These are phyloP conservation scores for Tribolium madens DNA, from an alignment of 1,140 invertebrate species.

Conservation along the genomic window DNA sequence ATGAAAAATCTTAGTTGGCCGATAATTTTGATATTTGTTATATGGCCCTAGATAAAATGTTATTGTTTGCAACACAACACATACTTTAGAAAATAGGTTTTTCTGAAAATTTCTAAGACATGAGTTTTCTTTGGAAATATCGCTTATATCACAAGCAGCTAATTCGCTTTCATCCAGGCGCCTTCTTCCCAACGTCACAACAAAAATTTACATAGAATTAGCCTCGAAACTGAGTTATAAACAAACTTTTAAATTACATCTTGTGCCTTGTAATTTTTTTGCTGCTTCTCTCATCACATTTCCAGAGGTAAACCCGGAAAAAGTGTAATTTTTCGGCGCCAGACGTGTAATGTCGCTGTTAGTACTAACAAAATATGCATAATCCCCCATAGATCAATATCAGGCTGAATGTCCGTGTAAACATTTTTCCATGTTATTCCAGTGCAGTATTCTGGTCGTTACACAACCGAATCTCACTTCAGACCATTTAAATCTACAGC, in stretches of 20 bases:
- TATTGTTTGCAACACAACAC: too few species aligned
- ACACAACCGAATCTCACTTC: constrained; percentile 36
- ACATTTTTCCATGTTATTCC: constrained; percentile 28
- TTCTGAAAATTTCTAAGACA: too few species aligned
- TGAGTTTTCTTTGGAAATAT: too few species aligned
- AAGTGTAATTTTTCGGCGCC: too few species aligned
- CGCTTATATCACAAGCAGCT: too few species aligned
- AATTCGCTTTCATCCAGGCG: too few species aligned
- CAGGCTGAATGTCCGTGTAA: constrained; percentile 11
- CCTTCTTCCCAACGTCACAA: background rate
- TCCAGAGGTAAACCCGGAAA: too few species aligned
- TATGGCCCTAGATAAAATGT: too few species aligned
- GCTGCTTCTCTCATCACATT: too few species aligned
- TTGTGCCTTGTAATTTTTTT: background rate
- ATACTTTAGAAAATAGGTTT: too few species aligned
- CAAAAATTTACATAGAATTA: background rate
- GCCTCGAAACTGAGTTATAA: background rate
- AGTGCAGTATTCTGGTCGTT: constrained; percentile 2
- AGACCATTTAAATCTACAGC: constrained; percentile 55
- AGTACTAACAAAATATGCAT: background rate
- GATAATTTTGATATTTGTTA: too few species aligned
- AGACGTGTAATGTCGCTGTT: background rate
- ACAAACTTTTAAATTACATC: background rate
- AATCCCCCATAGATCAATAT: constrained; percentile 23
- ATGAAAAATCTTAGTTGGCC: too few species aligned